Evolutionary conservation across 2,113 vertebrate species (phyloP).

Genomic region (Sclerurus mexicanus): DNA sequence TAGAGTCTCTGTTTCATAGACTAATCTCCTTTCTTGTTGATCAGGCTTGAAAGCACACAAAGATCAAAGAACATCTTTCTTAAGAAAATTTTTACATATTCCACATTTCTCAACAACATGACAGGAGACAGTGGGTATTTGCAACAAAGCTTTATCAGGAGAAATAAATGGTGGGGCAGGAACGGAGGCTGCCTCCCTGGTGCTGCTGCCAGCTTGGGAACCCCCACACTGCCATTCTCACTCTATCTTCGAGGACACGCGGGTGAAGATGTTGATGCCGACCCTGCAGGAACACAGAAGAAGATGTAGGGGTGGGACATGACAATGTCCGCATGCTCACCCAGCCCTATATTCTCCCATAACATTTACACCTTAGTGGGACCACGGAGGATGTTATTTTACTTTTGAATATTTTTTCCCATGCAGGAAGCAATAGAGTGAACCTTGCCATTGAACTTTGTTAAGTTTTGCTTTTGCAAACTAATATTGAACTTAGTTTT

Average conservation of each 20-base stretch:
- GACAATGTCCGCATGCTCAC: rapidly evolving
- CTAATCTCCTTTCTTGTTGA: background rate
- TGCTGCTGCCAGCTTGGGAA: rapidly evolving
- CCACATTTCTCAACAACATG: rapidly evolving
- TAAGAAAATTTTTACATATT: background rate
- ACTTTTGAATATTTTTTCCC: background rate
- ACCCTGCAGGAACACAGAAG: background rate
- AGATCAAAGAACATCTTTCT: background rate
- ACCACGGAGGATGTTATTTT: background rate
- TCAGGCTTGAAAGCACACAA: background rate
- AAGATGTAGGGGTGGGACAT: rapidly evolving
- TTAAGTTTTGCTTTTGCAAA: background rate
- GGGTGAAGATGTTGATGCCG: background rate
- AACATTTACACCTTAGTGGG: rapidly evolving
- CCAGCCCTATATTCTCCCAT: rapidly evolving
- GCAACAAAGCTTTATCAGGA: background rate
- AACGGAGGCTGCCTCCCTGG: rapidly evolving
- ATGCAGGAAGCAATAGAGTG: background rate
- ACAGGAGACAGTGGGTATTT: background rate
- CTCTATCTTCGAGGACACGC: rapidly evolving
- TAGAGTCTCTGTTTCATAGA: background rate
- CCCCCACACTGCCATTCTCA: rapidly evolving
- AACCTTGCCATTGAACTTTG: rapidly evolving
- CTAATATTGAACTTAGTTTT: background rate
- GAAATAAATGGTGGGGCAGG: background rate